These are phyloP conservation scores for Pelecanoides urinatrix DNA, from an alignment of 2,113 vertebrate species.

Conservation along the genomic window DNA sequence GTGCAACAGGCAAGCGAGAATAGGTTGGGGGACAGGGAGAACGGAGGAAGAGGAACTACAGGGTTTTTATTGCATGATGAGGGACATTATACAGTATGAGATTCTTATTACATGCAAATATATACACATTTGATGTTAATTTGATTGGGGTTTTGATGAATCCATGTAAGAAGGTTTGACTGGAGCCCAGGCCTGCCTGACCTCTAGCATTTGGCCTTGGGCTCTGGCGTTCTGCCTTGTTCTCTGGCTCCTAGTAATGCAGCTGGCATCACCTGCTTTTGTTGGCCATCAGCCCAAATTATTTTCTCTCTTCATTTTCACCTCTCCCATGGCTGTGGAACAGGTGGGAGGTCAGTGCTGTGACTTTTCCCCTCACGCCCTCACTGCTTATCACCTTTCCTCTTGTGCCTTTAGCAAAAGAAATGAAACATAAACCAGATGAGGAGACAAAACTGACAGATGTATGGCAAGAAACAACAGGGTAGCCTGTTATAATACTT, in stretches of 20 bases:
- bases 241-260: not conserved
- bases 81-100: not conserved
- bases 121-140: not conserved
- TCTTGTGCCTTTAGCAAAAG: not conserved
- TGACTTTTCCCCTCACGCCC: not conserved
- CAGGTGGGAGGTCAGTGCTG: not conserved
- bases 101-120: not conserved
- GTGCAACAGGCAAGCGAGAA: not conserved
- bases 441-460: not conserved
- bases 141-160: not conserved
- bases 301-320: conserved; percentile 8
- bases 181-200: not conserved
- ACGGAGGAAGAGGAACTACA: not conserved
- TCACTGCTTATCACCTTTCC: not conserved
- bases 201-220: not conserved
- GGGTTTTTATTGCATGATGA: not conserved
- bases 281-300: not conserved
- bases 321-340: not conserved
- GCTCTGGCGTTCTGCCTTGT: not conserved
- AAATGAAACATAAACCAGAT: not conserved
- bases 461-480: not conserved
- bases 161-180: not conserved
- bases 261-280: not conserved
- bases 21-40: not conserved
- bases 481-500: not conserved